Evolutionary conservation across 1,140 invertebrate species (phyloP).

Genomic region (Dysdera silvatica): DNA sequence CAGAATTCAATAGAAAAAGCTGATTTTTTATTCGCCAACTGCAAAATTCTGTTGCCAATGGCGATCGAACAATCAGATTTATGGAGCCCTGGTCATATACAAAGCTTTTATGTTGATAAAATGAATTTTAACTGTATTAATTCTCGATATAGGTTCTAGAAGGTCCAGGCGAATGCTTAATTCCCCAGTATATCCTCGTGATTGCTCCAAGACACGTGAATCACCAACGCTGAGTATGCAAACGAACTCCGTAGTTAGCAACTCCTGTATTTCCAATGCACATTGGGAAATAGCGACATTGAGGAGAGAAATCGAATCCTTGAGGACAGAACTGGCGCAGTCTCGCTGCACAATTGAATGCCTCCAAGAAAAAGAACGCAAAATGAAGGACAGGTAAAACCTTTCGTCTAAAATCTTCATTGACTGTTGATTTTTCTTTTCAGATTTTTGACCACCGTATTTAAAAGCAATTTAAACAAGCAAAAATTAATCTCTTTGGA

Average conservation of each 20-base stretch:
- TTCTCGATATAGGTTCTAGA: slow-evolving; percentile 14
- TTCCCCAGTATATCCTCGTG: neutral
- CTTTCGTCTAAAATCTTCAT: neutral
- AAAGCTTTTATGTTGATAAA: too few relatives aligned
- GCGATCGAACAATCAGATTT: too few relatives aligned
- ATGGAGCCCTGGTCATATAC: too few relatives aligned
- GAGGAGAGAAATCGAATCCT: slow-evolving; percentile 34
- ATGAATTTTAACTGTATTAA: too few relatives aligned
- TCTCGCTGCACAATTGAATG: slow-evolving; percentile 46
- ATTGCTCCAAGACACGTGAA: neutral
- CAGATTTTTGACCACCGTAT: neutral
- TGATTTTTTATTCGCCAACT: too few relatives aligned
- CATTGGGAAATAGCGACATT: slow-evolving; percentile 19
- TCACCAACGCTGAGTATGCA: slow-evolving; percentile 14
- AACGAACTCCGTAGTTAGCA: neutral
- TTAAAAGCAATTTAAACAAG: too few relatives aligned
- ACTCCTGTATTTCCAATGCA: neutral
- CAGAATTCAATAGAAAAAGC: too few relatives aligned
- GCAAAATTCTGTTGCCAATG: too few relatives aligned
- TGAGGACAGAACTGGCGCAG: slow-evolving; percentile 48
- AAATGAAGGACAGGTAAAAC: slow-evolving; percentile 44
- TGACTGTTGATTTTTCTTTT: neutral
- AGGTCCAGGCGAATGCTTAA: neutral
- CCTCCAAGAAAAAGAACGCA: slow-evolving; percentile 46
- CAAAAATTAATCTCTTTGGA: too few relatives aligned